Conservation (phyloP, 1,140 invertebrate species). For the Ephestia elutella region DNA sequence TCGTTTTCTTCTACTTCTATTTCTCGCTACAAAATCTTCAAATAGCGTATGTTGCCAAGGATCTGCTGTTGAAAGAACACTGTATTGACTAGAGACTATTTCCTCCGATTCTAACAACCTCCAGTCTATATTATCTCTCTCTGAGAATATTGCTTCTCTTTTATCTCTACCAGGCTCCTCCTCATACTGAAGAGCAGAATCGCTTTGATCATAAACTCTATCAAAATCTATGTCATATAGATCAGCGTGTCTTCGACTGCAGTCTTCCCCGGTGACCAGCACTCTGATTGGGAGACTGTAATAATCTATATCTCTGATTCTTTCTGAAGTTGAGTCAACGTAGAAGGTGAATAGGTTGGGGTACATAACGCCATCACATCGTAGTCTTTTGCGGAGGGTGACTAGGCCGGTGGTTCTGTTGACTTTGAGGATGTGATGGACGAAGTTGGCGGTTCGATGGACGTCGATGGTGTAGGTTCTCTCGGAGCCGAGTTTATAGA, state of each 20-base stretch:
- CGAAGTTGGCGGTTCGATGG: conserved; percentile 86
- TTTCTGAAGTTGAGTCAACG: conserved; percentile 87
- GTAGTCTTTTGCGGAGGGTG: conserved; percentile 81
- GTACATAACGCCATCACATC: conserved; percentile 87
- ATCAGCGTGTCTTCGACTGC: conserved; percentile 66
- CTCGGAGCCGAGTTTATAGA: conserved; percentile 83
- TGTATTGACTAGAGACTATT: conserved; percentile 66
- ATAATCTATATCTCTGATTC: conserved; percentile 86
- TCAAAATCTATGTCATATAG: conserved; percentile 70
- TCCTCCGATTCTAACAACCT: conserved; percentile 65
- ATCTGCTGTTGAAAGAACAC: conserved; percentile 59
- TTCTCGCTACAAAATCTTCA: conserved; percentile 73
- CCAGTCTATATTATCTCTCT: conserved; percentile 54
- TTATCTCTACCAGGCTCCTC: conserved; percentile 63
- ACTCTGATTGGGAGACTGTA: conserved; percentile 87
- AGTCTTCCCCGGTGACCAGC: conserved; percentile 83
- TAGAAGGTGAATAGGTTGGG: conserved; percentile 89
- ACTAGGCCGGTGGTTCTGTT: conserved; percentile 83
- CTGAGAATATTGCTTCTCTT: conserved; percentile 51
- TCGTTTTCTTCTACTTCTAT: conserved; percentile 68
- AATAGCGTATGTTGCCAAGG: conserved; percentile 74
- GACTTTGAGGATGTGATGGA: conserved; percentile 84
- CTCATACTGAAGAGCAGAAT: conserved; percentile 60
- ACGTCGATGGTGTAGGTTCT: conserved; percentile 84
- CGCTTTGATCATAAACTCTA: conserved; percentile 70